Conservation (phyloP, 2,113 vertebrate genomes). For the Egretta garzetta region DNA sequence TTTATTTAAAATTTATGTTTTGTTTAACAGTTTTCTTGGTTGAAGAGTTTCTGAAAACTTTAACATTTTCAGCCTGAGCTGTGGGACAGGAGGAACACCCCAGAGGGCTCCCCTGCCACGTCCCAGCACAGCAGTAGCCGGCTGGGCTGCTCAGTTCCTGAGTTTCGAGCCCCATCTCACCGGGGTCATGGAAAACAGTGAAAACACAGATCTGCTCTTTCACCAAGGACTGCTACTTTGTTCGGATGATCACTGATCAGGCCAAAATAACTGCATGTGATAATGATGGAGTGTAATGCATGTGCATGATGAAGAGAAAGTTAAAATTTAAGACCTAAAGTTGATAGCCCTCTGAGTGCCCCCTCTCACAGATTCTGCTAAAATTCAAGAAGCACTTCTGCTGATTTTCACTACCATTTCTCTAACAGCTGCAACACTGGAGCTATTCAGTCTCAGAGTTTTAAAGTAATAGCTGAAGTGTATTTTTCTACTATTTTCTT, state of each 20-base stretch:
- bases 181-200: background rate
- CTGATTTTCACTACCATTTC: background rate
- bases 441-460: background rate
- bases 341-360: background rate
- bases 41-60: background rate
- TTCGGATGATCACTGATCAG: background rate
- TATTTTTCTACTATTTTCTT: slow-evolving; percentile 18
- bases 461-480: background rate
- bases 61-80: background rate
- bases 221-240: background rate
- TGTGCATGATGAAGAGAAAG: background rate
- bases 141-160: background rate
- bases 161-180: accelerated
- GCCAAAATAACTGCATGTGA: background rate
- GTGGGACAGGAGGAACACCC: background rate
- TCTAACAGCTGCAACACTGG: background rate
- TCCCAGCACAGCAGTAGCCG: background rate
- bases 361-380: background rate
- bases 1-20: background rate
- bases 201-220: background rate
- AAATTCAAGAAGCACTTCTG: background rate
- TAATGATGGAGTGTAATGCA: background rate
- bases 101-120: background rate
- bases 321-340: background rate
- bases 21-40: background rate